Evolutionary conservation across 2,888 invertebrate genomes (phyloP), one percentile per base, ranked within the genome.

Genomic region (Meliscaeva auricollis): DNA sequence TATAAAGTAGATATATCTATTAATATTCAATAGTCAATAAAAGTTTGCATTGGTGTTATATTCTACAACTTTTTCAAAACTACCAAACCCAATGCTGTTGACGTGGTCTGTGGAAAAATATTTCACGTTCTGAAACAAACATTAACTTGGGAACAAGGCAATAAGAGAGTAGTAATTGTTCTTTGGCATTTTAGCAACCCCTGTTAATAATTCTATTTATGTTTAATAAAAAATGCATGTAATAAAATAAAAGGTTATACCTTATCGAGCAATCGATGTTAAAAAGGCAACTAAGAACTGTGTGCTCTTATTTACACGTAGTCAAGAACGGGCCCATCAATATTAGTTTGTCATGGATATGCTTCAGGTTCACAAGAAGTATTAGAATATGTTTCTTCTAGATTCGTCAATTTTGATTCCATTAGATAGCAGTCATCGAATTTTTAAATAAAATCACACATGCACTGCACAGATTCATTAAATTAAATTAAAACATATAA

Each of bases 231-330:
- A 26, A 3, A 26, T 26, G 9, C 1, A 13, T n/a, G 6, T 26
- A 26, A 22, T 17, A 8, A 32, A 46, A 8, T 13, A 8, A 0
- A 5, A 17, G 9, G 9, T 9, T 13, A 58, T 32, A 22, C 38
- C 32, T 77, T 44, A 11, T 41, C 44, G 68, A 80, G 26, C 50
- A 68, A 74, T 52, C 32, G 13, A 62, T 70, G 54, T 44, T 35
- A 26, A 32, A 70, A 73, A 54, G 46, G 58, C 60, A 66, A 58
- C 41, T 68, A 9, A 26, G 15, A 52, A 35, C 56, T 22, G 15
- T 56, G 26, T 64, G 15, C 60, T 66, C 68, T 46, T 68, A 69
- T 68, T 46, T 44, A 73, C 56, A 62, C 73, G 73, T 73, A 69
- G 41, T 60, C 66, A 69, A 60, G 68, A 78, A 78, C 30, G 46